Evolutionary conservation across 64 coral and sea anemone genomes (phyloP).

Genomic region (Anthopleura sola): DNA sequence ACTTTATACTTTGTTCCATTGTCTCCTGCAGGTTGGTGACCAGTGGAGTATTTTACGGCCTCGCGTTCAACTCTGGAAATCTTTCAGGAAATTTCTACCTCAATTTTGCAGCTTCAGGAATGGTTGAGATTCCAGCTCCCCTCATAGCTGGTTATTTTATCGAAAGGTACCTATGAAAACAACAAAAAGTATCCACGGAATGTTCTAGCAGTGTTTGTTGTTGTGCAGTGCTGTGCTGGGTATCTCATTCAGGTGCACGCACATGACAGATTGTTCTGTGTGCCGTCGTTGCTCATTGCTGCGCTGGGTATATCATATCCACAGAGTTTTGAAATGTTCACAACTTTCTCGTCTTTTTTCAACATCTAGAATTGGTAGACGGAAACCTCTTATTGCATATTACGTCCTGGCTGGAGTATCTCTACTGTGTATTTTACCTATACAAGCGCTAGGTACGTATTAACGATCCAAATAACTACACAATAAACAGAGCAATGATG

Average conservation of each 20-base stretch:
- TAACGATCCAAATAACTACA: too few relatives aligned
- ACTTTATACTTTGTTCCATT: too few relatives aligned
- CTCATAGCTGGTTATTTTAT: constrained; percentile 61
- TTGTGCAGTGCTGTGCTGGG: neutral
- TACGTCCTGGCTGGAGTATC: constrained; percentile 76
- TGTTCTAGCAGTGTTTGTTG: neutral
- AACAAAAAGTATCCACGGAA: neutral
- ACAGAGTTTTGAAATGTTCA: too few relatives aligned
- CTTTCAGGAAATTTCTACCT: constrained; percentile 91
- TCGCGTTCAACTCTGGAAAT: constrained; percentile 89
- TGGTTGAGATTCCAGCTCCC: constrained; percentile 96
- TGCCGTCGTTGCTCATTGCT: too few relatives aligned
- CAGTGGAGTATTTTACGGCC: constrained; percentile 87
- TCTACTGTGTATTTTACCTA: constrained; percentile 74
- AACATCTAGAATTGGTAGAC: constrained; percentile 59
- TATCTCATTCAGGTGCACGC: constrained; percentile 25
- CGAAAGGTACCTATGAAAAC: neutral
- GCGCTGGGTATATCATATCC: too few relatives aligned
- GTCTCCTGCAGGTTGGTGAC: constrained; percentile 56
- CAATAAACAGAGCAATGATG: too few relatives aligned
- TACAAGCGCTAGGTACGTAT: constrained; percentile 63
- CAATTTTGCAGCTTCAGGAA: constrained; percentile 85
- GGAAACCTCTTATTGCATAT: constrained; percentile 71
- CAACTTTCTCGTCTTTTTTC: too few relatives aligned
- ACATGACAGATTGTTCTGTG: neutral